Base-by-base conservation (phyloP, 2,797 vertebrate genomes). In the Melanotaenia trifasciata region DNA sequence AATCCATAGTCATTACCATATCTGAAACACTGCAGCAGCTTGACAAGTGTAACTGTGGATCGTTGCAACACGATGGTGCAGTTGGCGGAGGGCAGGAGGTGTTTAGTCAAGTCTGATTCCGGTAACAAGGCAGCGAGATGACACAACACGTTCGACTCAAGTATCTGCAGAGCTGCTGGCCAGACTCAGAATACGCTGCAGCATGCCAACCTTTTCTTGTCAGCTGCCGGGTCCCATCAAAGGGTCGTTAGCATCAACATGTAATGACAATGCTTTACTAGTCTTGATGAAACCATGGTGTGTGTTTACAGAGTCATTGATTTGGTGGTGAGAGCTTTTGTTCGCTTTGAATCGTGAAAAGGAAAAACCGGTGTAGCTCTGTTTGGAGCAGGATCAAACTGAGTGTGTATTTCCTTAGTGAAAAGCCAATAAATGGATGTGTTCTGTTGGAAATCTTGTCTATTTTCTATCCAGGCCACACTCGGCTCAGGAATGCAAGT, bases 401-500 rank as follows among this genome's bases (percentile, higher is more conserved):
- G 14, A 75, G 75, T 65, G 62, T 2, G 8, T 76, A 77, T 62
- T 63, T 22, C 51, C 75, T 78, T 83, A 47, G 80, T 90, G 89
- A 89, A 90, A 89, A 88, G 78, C 68, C 83, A 85, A 91, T 88
- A 88, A 88, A 91, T 85, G 50, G 83, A 83, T 72, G 74, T 76
- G 64, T 68, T 72, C 72, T 47, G 59, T 62, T 78, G 81, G 80
- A 87, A 86, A 80, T 87, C 73, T 76, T 24, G 5, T 78, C 76
- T 80, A 72, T 87, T 79, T 72, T 82, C 71, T 60, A 76, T 77
- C 67, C 57, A 61, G 58, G 50, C 76, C 68, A 62, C 60, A 30
- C 81, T 88, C 83, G 78, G 82, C 89, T 89, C 80, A 79, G 87
- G 90, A 93, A 91, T 91, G 84, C 80, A 72, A 53, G 67, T 78